Evolutionary conservation across 2,113 vertebrate species (phyloP).

Genomic region (Mormyrus lacerda): DNA sequence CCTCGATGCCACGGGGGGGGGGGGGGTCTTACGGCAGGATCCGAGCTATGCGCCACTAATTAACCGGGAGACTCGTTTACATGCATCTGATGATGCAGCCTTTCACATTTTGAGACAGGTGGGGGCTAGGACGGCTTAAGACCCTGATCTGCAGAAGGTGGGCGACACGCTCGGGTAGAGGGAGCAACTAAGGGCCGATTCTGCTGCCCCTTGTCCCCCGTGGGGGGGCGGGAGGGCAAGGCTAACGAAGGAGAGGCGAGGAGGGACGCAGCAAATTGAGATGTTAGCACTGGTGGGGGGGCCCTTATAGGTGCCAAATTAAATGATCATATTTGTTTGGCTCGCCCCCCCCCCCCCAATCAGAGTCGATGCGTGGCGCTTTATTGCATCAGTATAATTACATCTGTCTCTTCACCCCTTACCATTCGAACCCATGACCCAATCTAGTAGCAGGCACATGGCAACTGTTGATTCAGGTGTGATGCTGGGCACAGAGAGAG

Average conservation of each 20-base stretch:
- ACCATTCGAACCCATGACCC: not conserved
- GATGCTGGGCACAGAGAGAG: not conserved
- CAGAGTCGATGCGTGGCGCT: constrained; percentile 35
- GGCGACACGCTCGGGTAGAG: constrained; percentile 29
- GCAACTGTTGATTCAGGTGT: not conserved
- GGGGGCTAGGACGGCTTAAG: not conserved
- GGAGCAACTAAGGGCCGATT: constrained; percentile 28
- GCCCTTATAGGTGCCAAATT: constrained; percentile 42
- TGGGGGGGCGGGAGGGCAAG: constrained; percentile 40
- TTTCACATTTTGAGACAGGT: constrained; percentile 26
- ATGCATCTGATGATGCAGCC: constrained; percentile 41
- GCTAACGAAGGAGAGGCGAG: constrained; percentile 51
- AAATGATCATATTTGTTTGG: constrained; percentile 61
- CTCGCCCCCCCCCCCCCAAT: constrained; percentile 41
- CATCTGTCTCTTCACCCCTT: not conserved
- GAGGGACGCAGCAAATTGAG: constrained; percentile 58
- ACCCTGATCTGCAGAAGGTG: constrained; percentile 34
- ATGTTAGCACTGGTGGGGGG: constrained; percentile 61
- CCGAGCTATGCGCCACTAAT: constrained; percentile 45
- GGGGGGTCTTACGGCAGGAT: not conserved
- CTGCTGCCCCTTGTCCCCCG: not conserved
- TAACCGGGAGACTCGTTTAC: constrained; percentile 44
- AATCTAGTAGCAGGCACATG: not conserved
- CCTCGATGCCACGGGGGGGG: not conserved
- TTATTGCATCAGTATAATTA: not conserved